Evolutionary conservation across 2,113 vertebrate species (phyloP), one percentile per base, ranked within the genome.

Genomic region (Puffinus mauretanicus): DNA sequence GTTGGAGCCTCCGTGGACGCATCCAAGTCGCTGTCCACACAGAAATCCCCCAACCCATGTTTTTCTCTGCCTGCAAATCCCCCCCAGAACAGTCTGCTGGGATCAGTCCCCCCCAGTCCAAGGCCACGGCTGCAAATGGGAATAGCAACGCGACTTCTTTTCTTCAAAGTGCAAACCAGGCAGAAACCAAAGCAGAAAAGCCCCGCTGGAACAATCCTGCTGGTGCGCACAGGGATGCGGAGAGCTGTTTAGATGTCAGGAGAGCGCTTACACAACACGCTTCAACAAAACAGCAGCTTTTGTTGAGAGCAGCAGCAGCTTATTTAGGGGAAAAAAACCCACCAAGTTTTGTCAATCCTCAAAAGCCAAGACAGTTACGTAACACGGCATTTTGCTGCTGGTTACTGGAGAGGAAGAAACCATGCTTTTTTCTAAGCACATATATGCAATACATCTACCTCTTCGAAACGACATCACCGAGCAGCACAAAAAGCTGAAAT

Each of bases 401-500:
- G 96, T 95, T 88, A 96, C 61, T 51, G 32, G 38, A 58, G 38
- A 26, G 70, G 47, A 24, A 25, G 38, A 32, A 61, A 87, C 87
- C 97, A 97, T 96, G 96, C 97, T 42, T 77, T 60, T 16, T 13
- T 21, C 82, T 57, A 72, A 93, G 95, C 92, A 94, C 75, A 92
- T 19, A 65, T 36, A 88, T 30, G 65, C 78, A 88, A 77, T 36
- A 36, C 55, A 32, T 88, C 97, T 97, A 97, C 97, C 97, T 98
- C 97, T 98, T 92, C 89, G n/a, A 69, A 94, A 38, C 13, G 90
- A 78, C 82, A 85, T 69, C 97, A 96, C 86, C 3, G 91, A 91
- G 72, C 98, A 98, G 97, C 97, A 98, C 72, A 98, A 91, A 92
- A 95, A 97, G 95, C 80, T 93, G 96, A 97, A 76, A 96, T 96